Evolutionary conservation across 2,888 invertebrate species (phyloP).

Genomic region (Heliconius hortense): DNA sequence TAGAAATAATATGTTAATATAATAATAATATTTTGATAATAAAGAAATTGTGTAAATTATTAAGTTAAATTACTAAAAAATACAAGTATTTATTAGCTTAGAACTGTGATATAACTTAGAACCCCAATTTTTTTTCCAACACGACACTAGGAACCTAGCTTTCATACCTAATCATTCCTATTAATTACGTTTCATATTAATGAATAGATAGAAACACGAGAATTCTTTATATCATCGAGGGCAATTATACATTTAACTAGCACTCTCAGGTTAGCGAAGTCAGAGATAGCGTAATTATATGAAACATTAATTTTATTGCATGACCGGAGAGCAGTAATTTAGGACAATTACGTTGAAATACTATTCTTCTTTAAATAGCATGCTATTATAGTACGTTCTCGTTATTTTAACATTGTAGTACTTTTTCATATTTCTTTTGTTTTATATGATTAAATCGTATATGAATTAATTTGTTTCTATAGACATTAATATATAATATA

Average conservation of each 20-base stretch:
- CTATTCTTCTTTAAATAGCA: constrained; percentile 4
- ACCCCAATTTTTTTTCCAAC: too few species aligned
- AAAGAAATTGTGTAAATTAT: too few species aligned
- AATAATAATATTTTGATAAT: too few species aligned
- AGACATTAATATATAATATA: too few species aligned
- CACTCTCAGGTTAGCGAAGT: constrained; percentile 24
- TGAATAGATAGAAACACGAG: background rate
- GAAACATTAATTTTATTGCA: constrained; percentile 20
- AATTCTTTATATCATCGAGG: background rate
- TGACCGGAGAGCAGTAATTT: constrained; percentile 17
- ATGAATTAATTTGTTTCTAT: too few species aligned
- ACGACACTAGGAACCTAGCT: background rate
- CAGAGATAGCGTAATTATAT: constrained; percentile 23
- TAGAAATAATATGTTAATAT: too few species aligned
- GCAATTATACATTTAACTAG: constrained; percentile 1
- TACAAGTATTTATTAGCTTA: too few species aligned
- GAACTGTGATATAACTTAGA: too few species aligned
- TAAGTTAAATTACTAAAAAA: background rate
- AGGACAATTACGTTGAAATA: constrained; percentile 7
- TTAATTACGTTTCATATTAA: background rate
- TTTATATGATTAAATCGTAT: too few species aligned
- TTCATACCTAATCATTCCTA: background rate
- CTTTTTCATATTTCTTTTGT: too few species aligned
- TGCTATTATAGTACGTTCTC: background rate
- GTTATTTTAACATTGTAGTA: too few species aligned